phyloP scores from a whole-genome alignment of 2,888 invertebrate species.

The Campoletis raptor region DNA sequence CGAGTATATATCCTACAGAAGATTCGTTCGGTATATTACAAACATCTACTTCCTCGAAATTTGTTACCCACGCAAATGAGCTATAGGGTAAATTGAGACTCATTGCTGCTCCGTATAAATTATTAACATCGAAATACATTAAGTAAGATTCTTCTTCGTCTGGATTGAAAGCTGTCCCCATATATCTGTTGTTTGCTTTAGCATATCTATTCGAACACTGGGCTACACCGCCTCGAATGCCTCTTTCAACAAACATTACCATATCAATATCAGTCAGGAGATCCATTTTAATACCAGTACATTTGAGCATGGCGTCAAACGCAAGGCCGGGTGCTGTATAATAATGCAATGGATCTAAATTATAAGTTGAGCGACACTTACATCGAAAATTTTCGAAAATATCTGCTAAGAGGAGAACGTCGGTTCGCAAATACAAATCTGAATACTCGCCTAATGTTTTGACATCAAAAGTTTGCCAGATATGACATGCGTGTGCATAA shows the following conservation, averaged over 20 bases:
- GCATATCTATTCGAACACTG: conserved; percentile 11
- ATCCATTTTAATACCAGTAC: not conserved
- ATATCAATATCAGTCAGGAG: not conserved
- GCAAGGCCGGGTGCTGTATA: not conserved
- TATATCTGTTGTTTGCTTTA: not conserved
- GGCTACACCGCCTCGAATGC: not conserved
- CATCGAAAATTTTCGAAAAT: not conserved
- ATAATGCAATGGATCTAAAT: not conserved
- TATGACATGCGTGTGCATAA: not conserved
- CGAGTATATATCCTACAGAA: too few relatives aligned
- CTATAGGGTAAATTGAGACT: too few relatives aligned
- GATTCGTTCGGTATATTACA: too few relatives aligned
- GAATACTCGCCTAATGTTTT: too few relatives aligned
- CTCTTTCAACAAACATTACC: not conserved
- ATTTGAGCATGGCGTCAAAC: not conserved
- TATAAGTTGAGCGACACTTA: not conserved
- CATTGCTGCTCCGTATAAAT: too few relatives aligned
- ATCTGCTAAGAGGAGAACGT: not conserved
- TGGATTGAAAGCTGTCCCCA: not conserved
- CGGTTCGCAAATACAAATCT: too few relatives aligned
- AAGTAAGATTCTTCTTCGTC: too few relatives aligned
- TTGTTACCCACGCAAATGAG: too few relatives aligned
- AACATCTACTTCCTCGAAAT: too few relatives aligned
- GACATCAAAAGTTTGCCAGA: not conserved
- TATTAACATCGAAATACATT: too few relatives aligned